A percentile compares a stretch with the other conserved stretches of the same genome.
Conservation (phyloP, 2,113 vertebrate species). For the Gorilla gorilla region DNA sequence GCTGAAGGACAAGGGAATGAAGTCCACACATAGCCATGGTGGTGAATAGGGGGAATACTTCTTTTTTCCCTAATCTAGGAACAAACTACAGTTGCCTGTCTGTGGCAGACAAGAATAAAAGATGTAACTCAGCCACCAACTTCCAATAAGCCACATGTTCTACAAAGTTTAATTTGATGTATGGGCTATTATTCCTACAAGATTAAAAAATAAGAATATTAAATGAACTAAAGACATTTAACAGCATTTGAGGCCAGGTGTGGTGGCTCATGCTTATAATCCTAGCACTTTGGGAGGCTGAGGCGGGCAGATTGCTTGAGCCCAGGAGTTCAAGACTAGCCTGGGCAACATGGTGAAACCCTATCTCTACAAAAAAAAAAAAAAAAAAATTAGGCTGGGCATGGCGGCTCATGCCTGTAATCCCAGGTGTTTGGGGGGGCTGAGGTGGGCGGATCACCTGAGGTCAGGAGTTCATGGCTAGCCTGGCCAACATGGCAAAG, state of each 20-base stretch:
- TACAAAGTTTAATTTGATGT: neutral
- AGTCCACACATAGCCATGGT: neutral
- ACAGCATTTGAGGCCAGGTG: neutral
- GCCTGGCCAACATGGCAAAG: too few relatives aligned
- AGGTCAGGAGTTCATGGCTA: neutral
- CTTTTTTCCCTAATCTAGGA: neutral
- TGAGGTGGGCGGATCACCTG: neutral
- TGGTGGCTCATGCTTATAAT: neutral
- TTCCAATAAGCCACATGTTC: neutral
- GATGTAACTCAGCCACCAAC: neutral
- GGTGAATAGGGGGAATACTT: neutral
- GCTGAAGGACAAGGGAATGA: neutral
- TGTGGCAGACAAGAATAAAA: neutral
- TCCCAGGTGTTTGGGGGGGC: neutral
- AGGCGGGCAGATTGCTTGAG: neutral
- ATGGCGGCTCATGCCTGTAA: neutral
- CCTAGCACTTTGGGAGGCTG: neutral
- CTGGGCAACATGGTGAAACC: neutral
- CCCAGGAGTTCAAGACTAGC: neutral
- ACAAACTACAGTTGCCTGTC: neutral
- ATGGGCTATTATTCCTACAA: neutral
- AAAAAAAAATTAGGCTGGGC: neutral
- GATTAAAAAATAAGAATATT: neutral
- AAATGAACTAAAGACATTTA: conserved; percentile 4
- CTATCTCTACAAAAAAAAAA: neutral